phyloP scores from a whole-genome alignment of 2,113 vertebrate genomes.

The Gobius niger region DNA sequence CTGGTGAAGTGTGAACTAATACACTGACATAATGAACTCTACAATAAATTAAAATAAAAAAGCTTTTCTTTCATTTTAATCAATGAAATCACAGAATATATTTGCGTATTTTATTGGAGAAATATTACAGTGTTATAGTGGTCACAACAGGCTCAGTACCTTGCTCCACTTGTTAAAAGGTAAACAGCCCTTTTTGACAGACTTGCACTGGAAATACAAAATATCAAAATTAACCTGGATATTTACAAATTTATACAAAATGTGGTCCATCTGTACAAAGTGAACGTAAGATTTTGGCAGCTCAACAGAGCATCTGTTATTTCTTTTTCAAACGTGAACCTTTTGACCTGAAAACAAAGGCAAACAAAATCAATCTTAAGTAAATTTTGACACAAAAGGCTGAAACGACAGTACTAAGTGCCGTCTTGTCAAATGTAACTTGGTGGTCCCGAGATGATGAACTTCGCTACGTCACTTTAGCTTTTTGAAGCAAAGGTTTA shows the following conservation, averaged over 20 bases:
- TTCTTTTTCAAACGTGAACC: slow-evolving; percentile 5
- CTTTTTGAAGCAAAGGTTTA: slow-evolving; percentile 13
- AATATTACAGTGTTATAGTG: slow-evolving; percentile 71
- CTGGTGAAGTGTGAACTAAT: not conserved
- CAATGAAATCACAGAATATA: slow-evolving; percentile 2
- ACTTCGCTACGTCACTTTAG: not conserved
- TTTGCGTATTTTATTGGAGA: slow-evolving; percentile 65
- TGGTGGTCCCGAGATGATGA: slow-evolving; percentile 13
- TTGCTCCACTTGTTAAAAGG: slow-evolving; percentile 50
- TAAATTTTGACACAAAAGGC: slow-evolving; percentile 19
- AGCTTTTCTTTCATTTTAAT: not conserved
- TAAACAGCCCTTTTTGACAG: slow-evolving; percentile 50
- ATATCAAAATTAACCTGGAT: slow-evolving; percentile 39
- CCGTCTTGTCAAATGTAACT: slow-evolving; percentile 18
- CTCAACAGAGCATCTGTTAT: slow-evolving; percentile 15
- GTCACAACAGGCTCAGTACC: slow-evolving; percentile 75
- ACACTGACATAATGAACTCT: no score
- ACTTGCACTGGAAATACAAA: slow-evolving; percentile 53
- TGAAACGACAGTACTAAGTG: slow-evolving; percentile 14
- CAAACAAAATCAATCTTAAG: slow-evolving; percentile 11
- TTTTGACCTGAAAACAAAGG: not conserved
- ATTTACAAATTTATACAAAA: slow-evolving; percentile 65
- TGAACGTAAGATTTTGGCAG: slow-evolving; percentile 14
- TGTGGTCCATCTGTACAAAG: slow-evolving; percentile 67
- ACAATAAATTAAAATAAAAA: no score